A percentile compares a stretch with the other conserved stretches of the same genome.
Conservation (phyloP, 2,888 invertebrate species). For the Pollenia labialis region DNA sequence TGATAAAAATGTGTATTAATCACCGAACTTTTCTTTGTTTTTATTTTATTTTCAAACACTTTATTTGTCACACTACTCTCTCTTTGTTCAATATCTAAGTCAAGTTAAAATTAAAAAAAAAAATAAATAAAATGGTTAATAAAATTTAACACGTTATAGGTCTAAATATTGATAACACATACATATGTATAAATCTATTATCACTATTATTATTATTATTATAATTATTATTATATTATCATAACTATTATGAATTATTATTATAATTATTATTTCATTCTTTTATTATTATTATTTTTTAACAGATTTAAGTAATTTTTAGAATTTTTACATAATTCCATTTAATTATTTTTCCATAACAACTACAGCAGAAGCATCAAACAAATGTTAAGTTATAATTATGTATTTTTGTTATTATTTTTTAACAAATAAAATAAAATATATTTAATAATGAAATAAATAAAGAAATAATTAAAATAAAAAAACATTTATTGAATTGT, state of each 20-base stretch:
- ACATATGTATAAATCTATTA: constrained; percentile 67
- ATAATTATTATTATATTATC: constrained; percentile 46
- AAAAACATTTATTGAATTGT: constrained; percentile 43
- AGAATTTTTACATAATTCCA: constrained; percentile 74
- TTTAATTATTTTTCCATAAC: constrained; percentile 74
- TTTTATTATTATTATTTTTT: constrained; percentile 54
- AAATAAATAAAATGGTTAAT: constrained; percentile 59
- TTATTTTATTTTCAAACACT: constrained; percentile 46
- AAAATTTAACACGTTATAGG: constrained; percentile 71
- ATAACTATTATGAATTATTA: constrained; percentile 55
- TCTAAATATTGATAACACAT: constrained; percentile 58
- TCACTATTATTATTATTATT: constrained; percentile 57
- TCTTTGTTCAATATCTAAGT: constrained; percentile 79
- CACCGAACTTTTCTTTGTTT: constrained; percentile 44
- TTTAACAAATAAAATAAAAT: constrained; percentile 73
- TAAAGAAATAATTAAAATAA: constrained; percentile 63
- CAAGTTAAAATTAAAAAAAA: constrained; percentile 73
- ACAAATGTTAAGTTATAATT: constrained; percentile 73
- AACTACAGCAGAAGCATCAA: constrained; percentile 73
- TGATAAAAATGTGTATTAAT: constrained; percentile 48
- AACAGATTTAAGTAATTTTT: constrained; percentile 72
- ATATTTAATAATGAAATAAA: constrained; percentile 72
- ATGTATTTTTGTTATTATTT: constrained; percentile 74
- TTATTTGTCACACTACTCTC: constrained; percentile 66
- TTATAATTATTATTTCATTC: constrained; percentile 53